These are phyloP conservation scores for Busseola fusca DNA, from an alignment of 2,888 invertebrate species.

Conservation along the genomic window DNA sequence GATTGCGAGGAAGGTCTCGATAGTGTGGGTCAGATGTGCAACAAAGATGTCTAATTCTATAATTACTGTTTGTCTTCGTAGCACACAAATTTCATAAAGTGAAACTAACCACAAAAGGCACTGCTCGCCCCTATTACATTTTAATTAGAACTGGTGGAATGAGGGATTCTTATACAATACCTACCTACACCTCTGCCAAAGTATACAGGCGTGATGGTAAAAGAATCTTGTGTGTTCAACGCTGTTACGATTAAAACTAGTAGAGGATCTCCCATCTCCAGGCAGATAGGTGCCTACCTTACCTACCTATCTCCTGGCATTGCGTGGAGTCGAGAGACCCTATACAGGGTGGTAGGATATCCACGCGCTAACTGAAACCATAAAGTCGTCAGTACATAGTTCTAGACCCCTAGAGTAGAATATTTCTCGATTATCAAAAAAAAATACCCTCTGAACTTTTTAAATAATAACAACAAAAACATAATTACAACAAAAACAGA, in stretches of 20 bases:
- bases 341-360: background rate
- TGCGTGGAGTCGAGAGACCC: background rate
- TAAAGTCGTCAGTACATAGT: background rate
- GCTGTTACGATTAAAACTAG: background rate
- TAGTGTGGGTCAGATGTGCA: slow-evolving; percentile 30
- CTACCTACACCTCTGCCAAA: background rate
- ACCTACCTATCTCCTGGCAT: too few species aligned
- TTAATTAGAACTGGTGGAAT: background rate
- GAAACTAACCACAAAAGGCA: background rate
- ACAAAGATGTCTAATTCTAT: background rate
- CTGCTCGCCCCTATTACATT: background rate
- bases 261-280: background rate
- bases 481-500: too few species aligned
- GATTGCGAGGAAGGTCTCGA: slow-evolving; percentile 12
- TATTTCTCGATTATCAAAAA: background rate
- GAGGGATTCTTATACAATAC: background rate
- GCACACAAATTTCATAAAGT: background rate
- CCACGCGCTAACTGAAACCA: background rate
- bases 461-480: too few species aligned
- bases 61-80: slow-evolving; percentile 3
- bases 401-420: background rate
- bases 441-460: too few species aligned
- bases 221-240: background rate
- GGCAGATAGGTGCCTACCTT: background rate
- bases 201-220: background rate